A percentile compares a stretch with the other conserved stretches of the same genome.
Conservation (phyloP, 1,140 invertebrate genomes). For the Eueides isabella region DNA sequence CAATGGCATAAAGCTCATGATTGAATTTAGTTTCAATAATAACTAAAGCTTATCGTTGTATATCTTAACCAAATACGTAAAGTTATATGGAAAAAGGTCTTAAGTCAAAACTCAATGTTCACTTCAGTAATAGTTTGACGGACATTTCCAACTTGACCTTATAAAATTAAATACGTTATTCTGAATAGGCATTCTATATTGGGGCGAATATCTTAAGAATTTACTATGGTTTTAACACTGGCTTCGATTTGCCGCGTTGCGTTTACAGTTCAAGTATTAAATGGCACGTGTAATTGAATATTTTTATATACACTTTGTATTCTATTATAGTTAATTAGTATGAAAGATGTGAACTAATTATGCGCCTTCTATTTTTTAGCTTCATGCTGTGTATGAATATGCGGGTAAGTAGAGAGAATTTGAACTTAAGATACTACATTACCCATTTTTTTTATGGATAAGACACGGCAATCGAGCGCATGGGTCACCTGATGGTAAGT, state of each 20-base stretch:
- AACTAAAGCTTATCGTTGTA: slow-evolving; percentile 1
- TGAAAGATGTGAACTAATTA: too few relatives aligned
- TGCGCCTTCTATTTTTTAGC: not conserved
- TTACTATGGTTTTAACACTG: not conserved
- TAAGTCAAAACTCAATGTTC: slow-evolving; percentile 13
- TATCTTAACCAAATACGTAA: slow-evolving; percentile 32
- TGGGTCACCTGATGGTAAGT: too few relatives aligned
- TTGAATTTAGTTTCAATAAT: slow-evolving; percentile 7
- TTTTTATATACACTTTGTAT: too few relatives aligned
- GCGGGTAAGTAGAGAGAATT: too few relatives aligned
- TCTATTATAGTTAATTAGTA: too few relatives aligned
- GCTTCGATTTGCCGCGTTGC: not conserved
- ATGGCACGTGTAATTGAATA: not conserved
- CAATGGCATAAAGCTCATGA: slow-evolving; percentile 22
- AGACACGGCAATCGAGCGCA: too few relatives aligned
- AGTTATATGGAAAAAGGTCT: slow-evolving; percentile 45
- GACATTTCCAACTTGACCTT: slow-evolving; percentile 15
- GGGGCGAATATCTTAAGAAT: not conserved
- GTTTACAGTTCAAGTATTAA: not conserved
- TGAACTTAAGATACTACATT: too few relatives aligned
- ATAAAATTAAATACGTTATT: not conserved
- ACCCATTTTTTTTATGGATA: too few relatives aligned
- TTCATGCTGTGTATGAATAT: too few relatives aligned
- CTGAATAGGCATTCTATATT: slow-evolving; percentile 2
- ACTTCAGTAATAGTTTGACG: slow-evolving; percentile 9